phyloP scores from a whole-genome alignment of 2,113 vertebrate genomes.

The Onychostruthus taczanowskii region DNA sequence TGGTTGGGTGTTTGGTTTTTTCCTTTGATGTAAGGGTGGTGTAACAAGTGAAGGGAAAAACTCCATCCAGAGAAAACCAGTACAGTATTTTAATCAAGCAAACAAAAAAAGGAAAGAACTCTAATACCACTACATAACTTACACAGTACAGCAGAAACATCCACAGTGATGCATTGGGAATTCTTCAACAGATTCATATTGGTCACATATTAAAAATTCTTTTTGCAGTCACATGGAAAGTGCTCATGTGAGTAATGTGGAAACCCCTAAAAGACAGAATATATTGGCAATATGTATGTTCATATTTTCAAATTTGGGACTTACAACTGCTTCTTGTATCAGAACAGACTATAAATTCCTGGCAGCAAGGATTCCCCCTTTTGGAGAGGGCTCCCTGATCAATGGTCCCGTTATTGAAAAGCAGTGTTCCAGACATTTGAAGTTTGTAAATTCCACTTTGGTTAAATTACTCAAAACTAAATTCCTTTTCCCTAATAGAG shows the following conservation, averaged over 20 bases:
- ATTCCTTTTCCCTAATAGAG: background rate
- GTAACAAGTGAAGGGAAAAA: background rate
- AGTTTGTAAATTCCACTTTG: background rate
- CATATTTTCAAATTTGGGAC: background rate
- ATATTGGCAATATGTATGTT: background rate
- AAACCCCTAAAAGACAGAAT: background rate
- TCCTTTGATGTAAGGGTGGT: background rate
- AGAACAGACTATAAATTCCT: background rate
- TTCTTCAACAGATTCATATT: background rate
- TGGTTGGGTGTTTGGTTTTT: background rate
- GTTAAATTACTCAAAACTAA: background rate
- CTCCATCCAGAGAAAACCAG: background rate
- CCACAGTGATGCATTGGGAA: background rate
- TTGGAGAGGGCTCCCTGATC: background rate
- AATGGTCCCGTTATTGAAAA: background rate
- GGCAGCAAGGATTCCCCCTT: background rate
- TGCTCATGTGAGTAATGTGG: background rate
- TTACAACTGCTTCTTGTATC: background rate
- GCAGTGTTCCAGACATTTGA: background rate
- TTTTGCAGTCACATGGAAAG: background rate
- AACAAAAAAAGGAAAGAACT: background rate
- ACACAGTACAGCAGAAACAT: background rate
- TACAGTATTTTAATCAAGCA: background rate
- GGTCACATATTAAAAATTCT: background rate
- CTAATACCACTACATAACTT: background rate